Percentiles rank a stretch among this genome's conserved stretches.
Conservation (phyloP, 64 coral and sea anemone species). For the Anthopleura sola region DNA sequence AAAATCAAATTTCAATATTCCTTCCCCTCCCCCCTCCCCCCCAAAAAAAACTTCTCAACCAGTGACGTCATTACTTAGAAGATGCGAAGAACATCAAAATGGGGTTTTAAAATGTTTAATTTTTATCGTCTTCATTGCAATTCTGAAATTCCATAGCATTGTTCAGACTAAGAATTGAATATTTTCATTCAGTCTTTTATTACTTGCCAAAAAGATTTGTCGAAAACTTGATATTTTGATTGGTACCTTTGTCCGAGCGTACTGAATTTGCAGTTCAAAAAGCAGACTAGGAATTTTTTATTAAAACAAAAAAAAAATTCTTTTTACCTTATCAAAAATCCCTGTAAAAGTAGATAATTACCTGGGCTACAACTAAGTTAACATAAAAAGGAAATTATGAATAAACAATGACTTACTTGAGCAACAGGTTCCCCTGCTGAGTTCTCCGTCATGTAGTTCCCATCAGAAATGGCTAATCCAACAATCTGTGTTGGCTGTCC, state of each 20-base stretch:
- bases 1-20: not conserved
- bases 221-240: not conserved
- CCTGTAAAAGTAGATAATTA: too few relatives aligned
- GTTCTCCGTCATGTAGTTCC: slow-evolving; percentile 34
- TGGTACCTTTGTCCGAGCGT: too few relatives aligned
- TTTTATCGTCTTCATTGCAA: not conserved
- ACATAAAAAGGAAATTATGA: not conserved
- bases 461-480: slow-evolving; percentile 53
- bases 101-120: not conserved
- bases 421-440: slow-evolving; percentile 14
- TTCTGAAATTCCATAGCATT: not conserved
- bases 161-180: not conserved
- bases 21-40: not conserved
- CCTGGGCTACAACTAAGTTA: not conserved
- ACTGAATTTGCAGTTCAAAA: too few relatives aligned
- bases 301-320: too few relatives aligned
- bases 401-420: not conserved
- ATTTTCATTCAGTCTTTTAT: not conserved
- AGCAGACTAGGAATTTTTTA: too few relatives aligned
- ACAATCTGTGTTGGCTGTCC: slow-evolving; percentile 50
- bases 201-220: not conserved
- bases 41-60: not conserved
- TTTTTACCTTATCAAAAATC: too few relatives aligned
- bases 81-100: not conserved
- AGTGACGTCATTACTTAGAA: not conserved